Percentiles rank a stretch among this genome's conserved stretches.
These are phyloP conservation scores for western clawed frog (Xenopus tropicalis) DNA, from an alignment of 2,113 vertebrate species.

Conservation along the genomic window DNA sequence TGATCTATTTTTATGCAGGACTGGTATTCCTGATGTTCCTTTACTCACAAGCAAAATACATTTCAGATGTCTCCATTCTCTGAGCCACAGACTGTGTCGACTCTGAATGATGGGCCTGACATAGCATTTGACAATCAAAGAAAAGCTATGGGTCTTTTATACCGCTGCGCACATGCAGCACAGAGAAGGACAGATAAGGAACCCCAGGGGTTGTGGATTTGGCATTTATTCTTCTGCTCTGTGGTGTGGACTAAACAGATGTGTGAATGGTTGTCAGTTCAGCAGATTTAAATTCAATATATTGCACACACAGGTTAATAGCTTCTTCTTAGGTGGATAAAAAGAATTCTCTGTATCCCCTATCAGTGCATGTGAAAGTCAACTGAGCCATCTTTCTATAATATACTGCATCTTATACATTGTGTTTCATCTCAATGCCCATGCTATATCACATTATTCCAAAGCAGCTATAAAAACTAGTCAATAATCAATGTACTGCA, in stretches of 20 bases:
- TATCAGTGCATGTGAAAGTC: too few relatives aligned
- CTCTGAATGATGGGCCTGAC: slow-evolving; percentile 15
- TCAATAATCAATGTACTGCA: too few relatives aligned
- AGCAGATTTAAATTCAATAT: not conserved
- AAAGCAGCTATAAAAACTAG: too few relatives aligned
- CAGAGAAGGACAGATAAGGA: slow-evolving; percentile 25
- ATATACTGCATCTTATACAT: too few relatives aligned
- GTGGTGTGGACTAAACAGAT: not conserved
- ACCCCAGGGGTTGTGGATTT: slow-evolving; percentile 4
- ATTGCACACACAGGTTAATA: not conserved
- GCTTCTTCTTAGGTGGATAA: too few relatives aligned
- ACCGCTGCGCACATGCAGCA: slow-evolving; percentile 10
- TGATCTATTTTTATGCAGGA: not conserved
- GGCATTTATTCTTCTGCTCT: not conserved
- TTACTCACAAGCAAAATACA: not conserved
- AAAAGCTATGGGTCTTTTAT: slow-evolving; percentile 12
- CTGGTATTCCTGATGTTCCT: not conserved
- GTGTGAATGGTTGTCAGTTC: slow-evolving; percentile 8
- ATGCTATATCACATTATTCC: too few relatives aligned
- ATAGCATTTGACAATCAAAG: slow-evolving; percentile 14
- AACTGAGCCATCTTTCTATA: too few relatives aligned
- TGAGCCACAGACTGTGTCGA: slow-evolving; percentile 1
- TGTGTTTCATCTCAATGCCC: too few relatives aligned
- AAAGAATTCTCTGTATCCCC: too few relatives aligned
- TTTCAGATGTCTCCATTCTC: slow-evolving; percentile 15